Conservation (phyloP, 2,797 vertebrate species). For the Urophycis tenuis region DNA sequence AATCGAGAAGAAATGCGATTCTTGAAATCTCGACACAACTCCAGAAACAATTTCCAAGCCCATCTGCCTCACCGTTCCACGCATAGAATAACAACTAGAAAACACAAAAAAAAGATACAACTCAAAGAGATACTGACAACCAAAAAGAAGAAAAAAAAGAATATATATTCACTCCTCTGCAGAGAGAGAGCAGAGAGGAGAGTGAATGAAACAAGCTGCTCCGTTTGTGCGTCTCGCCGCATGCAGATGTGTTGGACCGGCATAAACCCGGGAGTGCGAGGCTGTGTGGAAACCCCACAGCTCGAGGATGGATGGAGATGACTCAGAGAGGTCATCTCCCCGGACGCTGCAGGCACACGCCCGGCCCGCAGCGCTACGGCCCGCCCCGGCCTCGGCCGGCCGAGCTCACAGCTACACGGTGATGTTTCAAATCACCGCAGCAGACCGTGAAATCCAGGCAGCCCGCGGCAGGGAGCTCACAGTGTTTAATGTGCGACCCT, state of each 20-base stretch:
- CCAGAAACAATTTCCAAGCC: neutral
- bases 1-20: neutral
- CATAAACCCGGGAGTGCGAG: neutral
- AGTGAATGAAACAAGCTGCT: neutral
- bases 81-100: neutral
- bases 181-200: no score
- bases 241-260: neutral
- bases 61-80: neutral
- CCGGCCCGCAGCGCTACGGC: neutral
- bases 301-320: neutral
- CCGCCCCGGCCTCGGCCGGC: neutral
- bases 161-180: constrained; percentile 1
- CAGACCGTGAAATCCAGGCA: neutral
- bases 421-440: neutral
- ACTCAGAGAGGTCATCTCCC: neutral
- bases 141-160: neutral
- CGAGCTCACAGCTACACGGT: neutral
- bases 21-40: neutral
- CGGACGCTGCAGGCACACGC: neutral
- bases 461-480: neutral
- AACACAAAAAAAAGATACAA: constrained; percentile 11
- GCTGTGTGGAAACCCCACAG: neutral
- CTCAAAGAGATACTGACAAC: neutral
- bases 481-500: neutral
- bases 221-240: neutral